A percentile compares a stretch with the other conserved stretches of the same genome.
Evolutionary conservation across 2,888 invertebrate species (phyloP).

Genomic region (Malthinus seriepunctatus): DNA sequence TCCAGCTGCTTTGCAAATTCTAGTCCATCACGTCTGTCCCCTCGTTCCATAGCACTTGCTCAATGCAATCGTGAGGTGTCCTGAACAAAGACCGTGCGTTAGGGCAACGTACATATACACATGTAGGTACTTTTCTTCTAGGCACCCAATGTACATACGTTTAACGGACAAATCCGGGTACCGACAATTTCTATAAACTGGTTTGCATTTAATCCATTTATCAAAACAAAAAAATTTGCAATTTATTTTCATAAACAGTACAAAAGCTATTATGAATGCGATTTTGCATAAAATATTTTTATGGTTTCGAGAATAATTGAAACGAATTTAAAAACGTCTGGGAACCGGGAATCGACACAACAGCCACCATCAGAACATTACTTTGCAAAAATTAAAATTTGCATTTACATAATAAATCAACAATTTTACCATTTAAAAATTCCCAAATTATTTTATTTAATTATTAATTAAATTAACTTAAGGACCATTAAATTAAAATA

Average conservation of each 20-base stretch:
- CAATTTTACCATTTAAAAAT: too few species aligned
- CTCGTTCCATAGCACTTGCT: slow-evolving; percentile 45
- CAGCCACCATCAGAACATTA: too few species aligned
- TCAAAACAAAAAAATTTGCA: slow-evolving; percentile 11
- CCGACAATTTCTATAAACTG: slow-evolving; percentile 19
- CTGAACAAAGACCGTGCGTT: slow-evolving; percentile 43
- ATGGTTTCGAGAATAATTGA: too few species aligned
- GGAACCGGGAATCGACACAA: too few species aligned
- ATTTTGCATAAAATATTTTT: too few species aligned
- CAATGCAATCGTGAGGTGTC: slow-evolving; percentile 49
- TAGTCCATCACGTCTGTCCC: slow-evolving; percentile 29
- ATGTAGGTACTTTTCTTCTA: slow-evolving; percentile 33
- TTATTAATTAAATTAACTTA: too few species aligned
- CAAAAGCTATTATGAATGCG: too few species aligned
- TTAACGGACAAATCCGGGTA: slow-evolving; percentile 34
- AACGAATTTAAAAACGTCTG: too few species aligned
- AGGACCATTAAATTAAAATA: too few species aligned
- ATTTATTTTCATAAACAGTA: slow-evolving; percentile 12
- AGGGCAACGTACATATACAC: slow-evolving; percentile 17
- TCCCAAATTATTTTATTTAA: too few species aligned
- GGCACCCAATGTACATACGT: slow-evolving; percentile 16
- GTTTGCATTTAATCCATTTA: slow-evolving; percentile 10
- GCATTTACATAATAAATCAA: too few species aligned
- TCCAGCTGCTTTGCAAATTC: slow-evolving; percentile 46
- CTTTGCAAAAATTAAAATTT: too few species aligned